These are phyloP conservation scores for Platynereis dumerilii DNA, from an alignment of 2,888 invertebrate species.

Conservation along the genomic window DNA sequence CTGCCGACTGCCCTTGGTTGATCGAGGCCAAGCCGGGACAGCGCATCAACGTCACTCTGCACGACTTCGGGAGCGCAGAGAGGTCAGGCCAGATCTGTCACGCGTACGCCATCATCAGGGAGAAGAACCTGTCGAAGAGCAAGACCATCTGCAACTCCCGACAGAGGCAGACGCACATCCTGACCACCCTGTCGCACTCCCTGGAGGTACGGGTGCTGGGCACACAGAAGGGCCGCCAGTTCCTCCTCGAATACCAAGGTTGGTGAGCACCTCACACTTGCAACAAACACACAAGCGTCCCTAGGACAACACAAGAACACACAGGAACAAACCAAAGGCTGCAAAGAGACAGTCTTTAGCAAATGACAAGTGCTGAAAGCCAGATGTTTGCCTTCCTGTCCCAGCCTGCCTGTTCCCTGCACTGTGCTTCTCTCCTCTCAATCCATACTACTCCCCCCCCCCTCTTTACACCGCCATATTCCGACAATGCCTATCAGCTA, in stretches of 20 bases:
- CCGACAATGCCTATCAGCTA: no score
- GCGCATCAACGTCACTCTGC: conserved; percentile 19
- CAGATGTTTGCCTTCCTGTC: no score
- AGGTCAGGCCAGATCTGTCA: conserved; percentile 12
- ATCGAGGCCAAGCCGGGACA: conserved; percentile 18
- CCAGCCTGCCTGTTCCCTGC: no score
- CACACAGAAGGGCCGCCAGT: neutral
- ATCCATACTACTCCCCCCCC: no score
- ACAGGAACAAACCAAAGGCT: no score
- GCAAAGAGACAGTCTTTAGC: no score
- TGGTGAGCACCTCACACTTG: neutral
- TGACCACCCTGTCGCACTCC: conserved; percentile 12
- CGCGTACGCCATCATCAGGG: conserved; percentile 22
- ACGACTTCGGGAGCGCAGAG: conserved; percentile 18
- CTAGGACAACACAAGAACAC: no score
- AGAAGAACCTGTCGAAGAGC: conserved; percentile 10
- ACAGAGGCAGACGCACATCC: conserved; percentile 5
- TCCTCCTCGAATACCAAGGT: conserved; percentile 8
- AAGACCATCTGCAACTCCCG: conserved; percentile 15
- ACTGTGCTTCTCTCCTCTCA: no score
- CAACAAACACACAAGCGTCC: no score
- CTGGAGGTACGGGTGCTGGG: conserved; percentile 17
- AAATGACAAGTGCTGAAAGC: no score
- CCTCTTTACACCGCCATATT: no score
- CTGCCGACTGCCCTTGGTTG: conserved; percentile 21